Base-by-base conservation (phyloP, 2,113 vertebrate species). In the Pachypanchax playfairii region DNA sequence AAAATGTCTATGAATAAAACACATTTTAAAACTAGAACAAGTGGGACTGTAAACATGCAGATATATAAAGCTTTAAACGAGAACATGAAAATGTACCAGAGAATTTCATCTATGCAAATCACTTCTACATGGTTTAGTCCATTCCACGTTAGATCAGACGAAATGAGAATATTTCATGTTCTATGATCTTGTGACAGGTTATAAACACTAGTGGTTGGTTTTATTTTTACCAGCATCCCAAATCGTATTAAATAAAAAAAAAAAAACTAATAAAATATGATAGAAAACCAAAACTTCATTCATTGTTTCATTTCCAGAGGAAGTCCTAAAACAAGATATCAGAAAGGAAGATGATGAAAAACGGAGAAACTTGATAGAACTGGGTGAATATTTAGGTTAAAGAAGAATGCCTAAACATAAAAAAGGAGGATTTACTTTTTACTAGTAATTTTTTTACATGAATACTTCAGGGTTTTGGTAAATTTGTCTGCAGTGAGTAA, bases 201-300 rank as follows among this genome's bases (percentile, higher is more conserved):
- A n/a, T n/a, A n/a, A n/a, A n/a, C n/a, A n/a, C n/a, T n/a, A n/a
- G n/a, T 44, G 28, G 28, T 29, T 29, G 28, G 8, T 29, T 29
- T 29, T 29, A 29, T 29, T 29, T 49, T 49, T n/a, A 18, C 42
- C 55, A 46, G 29, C 38, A 44, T 21, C 26, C 21, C 47, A 52
- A 13, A n/a, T n/a, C n/a, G n/a, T 17, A 44, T 43, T 55, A 39
- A 24, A 28, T 24, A 39, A 22, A 21, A 50, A 17, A 51, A 51
- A 56, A 22, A 36, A 65, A 41, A 50, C 31, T 55, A 44, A 58
- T 41, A n/a, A n/a, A n/a, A n/a, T n/a, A n/a, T n/a, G 20, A 57
- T 17, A 13, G 25, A 54, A 33, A 55, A 57, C 24, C 15, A 60
- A 41, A n/a, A 26, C 17, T 50, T 38, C 15, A 56, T 57, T 66